These are phyloP conservation scores for Whitmania pigra DNA, from an alignment of 1,140 invertebrate genomes.

Conservation along the genomic window DNA sequence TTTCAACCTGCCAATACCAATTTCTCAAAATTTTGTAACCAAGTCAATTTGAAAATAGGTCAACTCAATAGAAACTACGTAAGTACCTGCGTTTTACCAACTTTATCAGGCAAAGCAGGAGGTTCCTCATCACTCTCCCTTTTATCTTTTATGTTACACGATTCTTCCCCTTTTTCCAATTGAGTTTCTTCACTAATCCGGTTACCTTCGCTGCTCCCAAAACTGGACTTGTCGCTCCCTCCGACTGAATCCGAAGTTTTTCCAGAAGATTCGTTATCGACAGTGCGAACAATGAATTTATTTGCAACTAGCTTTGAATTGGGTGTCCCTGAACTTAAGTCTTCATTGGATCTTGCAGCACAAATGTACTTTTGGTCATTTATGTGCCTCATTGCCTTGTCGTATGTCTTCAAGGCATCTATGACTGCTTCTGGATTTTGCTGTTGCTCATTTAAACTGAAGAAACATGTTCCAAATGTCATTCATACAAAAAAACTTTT, in stretches of 20 bases:
- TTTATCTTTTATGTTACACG: neutral
- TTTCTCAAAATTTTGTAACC: neutral
- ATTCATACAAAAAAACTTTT: too few relatives aligned
- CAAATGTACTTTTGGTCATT: slow-evolving; percentile 21
- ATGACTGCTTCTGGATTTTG: slow-evolving; percentile 40
- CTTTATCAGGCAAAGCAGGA: slow-evolving; percentile 12
- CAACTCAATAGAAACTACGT: neutral
- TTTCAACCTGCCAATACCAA: neutral
- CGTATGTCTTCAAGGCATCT: slow-evolving; percentile 37
- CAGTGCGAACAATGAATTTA: neutral
- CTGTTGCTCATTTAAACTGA: slow-evolving; percentile 38
- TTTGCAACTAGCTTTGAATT: neutral
- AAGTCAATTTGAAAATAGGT: too few relatives aligned
- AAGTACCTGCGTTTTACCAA: slow-evolving; percentile 10
- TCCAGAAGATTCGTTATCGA: neutral
- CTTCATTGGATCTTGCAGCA: slow-evolving; percentile 20
- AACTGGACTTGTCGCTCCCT: neutral
- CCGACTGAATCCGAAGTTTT: neutral
- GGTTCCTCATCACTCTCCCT: slow-evolving; percentile 13
- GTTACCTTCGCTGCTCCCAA: neutral
- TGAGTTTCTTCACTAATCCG: neutral
- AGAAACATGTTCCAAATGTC: neutral
- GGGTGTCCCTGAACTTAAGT: slow-evolving; percentile 8
- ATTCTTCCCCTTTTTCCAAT: neutral
- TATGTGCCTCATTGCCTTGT: slow-evolving; percentile 19